Conservation (phyloP, 2,113 vertebrate genomes). For the Perca schrenkii region DNA sequence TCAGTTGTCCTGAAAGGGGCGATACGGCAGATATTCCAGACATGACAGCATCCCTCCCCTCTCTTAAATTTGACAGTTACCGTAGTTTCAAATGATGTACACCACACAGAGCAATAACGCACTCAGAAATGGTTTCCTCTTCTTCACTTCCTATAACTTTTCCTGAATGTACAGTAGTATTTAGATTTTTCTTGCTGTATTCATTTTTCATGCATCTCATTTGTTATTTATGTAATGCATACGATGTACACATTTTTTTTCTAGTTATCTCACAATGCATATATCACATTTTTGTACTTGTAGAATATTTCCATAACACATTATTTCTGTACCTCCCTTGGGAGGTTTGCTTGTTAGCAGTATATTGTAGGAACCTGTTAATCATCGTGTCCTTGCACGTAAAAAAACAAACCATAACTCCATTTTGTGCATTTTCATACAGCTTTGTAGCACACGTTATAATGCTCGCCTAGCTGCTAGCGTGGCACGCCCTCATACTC, state of each 20-base stretch:
- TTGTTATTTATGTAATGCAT: constrained; percentile 17
- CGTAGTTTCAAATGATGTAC: not conserved
- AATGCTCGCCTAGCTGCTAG: too few relatives aligned
- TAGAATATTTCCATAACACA: constrained; percentile 12
- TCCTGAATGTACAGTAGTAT: not conserved
- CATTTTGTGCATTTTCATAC: too few relatives aligned
- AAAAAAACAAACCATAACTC: too few relatives aligned
- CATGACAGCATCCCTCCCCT: not conserved
- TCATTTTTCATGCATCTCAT: constrained; percentile 3
- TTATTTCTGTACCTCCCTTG: not conserved
- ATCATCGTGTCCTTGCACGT: too few relatives aligned
- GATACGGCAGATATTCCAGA: not conserved
- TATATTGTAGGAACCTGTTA: too few relatives aligned
- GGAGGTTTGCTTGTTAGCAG: too few relatives aligned
- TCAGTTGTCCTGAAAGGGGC: too few relatives aligned
- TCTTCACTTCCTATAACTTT: not conserved
- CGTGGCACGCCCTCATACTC: too few relatives aligned
- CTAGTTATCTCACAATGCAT: not conserved
- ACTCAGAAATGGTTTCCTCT: not conserved
- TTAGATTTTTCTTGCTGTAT: not conserved
- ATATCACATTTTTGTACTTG: not conserved
- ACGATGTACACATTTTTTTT: not conserved
- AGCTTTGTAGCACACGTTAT: too few relatives aligned
- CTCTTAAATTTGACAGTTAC: not conserved
- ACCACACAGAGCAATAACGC: not conserved